Evolutionary conservation across 2,888 invertebrate genomes (phyloP), one percentile per base, ranked within the genome.

Genomic region (Carpatolechia fugitivella): DNA sequence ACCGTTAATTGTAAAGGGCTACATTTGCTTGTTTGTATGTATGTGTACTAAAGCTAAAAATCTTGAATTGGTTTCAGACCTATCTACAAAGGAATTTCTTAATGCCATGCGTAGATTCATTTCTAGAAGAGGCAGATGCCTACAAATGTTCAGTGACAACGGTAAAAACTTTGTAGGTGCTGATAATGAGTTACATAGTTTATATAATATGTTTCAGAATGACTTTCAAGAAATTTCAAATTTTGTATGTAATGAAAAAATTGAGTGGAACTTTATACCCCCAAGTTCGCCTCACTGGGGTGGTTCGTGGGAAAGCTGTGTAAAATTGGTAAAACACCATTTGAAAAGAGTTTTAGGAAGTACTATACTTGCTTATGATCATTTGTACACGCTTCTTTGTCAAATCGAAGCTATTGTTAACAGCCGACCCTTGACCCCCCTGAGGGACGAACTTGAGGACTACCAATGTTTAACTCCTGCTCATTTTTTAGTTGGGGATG

Each of bases 101-200:
- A 3, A 3, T 29, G 11, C 13, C 2, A 3, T 47, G 1, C n/a
- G 14, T 11, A 29, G 47, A 13, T 30, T 47, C n/a, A 47, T 47
- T 29, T 5, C 47, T 13, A 29, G 47, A 30, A 47, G 47, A 16
- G 30, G 47, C 1, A 29, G 30, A 50, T 36, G 24, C 24, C n/a
- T 10, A 10, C 18, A 51, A 13, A 49, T 56, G 10, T 56, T 47
- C 29, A 36, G 44, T 30, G 58, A 59, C 48, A 60, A 63, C 51
- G 63, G 61, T 2, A 61, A 58, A 10, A 64, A 59, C 7, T 62
- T 61, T 40, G 46, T 58, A 6, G 65, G 63, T 16, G 58, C 64
- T 1, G 54, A 54, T 33, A 55, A 55, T 55, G 48, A 49, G 8
- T 13, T 52, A 16, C 29, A 31, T 13, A n/a, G n/a, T n/a, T n/a